Evolutionary conservation across 2,797 vertebrate species (phyloP), one percentile per base, ranked within the genome.

Genomic region (Odontamblyopus lacepedii): DNA sequence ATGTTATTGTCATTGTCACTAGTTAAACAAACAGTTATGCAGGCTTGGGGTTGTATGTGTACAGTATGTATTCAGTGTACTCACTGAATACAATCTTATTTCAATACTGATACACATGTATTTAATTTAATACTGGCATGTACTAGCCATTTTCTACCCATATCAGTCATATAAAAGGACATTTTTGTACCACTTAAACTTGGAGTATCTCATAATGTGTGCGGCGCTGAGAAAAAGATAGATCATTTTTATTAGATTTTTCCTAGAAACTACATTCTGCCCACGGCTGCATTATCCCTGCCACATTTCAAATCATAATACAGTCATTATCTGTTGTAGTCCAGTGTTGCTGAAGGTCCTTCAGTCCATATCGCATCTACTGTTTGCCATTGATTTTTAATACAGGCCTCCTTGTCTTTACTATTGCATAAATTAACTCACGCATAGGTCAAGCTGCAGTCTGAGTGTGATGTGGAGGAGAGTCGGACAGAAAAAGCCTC

Each of bases 281-380:
- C 78, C 73, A 82, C 83, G 85, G 89, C 82, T 77, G 70, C 77
- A 86, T 87, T 86, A 77, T 79, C 78, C 71, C 82, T 83, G 78
- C 84, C 75, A 68, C 77, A 70, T 35, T 59, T 57, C 68, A 69
- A 32, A 74, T 53, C 65, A 72, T 79, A 65, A 73, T 18, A 60
- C 65, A 62, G 5, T 38, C 38, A 72, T 82, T 68, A 81, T 81
- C 68, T 32, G 32, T 67, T 23, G 55, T 57, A 48, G 55, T 55
- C 1, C 9, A 11, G 23, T 55, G 4, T 3, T 23, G 7, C 26
- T 79, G 83, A 68, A 8, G 51, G 57, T 74, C n/a, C 84, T 88
- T 87, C 83, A 84, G 85, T 65, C 66, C 66, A 67, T 4, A 16
- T 67, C 69, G 4, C 41, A 44, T 48, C 44, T 48, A 4, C 69